Conservation (phyloP, 2,113 vertebrate species). For the Myiopsitta monachus region DNA sequence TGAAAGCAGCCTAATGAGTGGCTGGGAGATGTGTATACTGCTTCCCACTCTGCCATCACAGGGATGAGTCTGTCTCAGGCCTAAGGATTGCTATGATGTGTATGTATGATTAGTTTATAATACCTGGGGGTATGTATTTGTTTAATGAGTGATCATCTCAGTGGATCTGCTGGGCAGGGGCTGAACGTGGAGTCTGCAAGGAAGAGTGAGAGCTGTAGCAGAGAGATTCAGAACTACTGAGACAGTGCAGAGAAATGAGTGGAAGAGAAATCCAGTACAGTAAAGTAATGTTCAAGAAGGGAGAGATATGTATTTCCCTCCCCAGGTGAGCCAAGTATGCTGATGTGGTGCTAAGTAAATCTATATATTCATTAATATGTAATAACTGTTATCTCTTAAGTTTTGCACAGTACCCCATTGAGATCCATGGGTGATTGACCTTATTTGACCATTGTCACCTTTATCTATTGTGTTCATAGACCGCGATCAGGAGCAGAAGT, state of each 20-base stretch:
- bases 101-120: neutral
- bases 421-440: neutral
- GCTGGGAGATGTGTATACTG: neutral
- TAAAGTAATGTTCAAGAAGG: neutral
- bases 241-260: neutral
- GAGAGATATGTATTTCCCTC: neutral
- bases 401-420: neutral
- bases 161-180: neutral
- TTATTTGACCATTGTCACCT: neutral
- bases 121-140: neutral
- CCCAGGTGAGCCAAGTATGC: neutral
- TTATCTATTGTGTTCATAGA: neutral
- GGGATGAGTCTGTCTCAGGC: neutral
- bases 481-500: neutral
- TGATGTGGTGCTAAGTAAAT: neutral
- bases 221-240: neutral
- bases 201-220: neutral
- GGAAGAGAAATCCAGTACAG: neutral
- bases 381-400: neutral
- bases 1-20: neutral
- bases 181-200: neutral
- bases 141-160: neutral
- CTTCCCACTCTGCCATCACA: neutral
- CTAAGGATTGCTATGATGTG: neutral
- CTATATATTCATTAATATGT: neutral